These are phyloP conservation scores for Hirtodrosophila trivittata DNA, from an alignment of 2,888 invertebrate genomes.

Conservation along the genomic window DNA sequence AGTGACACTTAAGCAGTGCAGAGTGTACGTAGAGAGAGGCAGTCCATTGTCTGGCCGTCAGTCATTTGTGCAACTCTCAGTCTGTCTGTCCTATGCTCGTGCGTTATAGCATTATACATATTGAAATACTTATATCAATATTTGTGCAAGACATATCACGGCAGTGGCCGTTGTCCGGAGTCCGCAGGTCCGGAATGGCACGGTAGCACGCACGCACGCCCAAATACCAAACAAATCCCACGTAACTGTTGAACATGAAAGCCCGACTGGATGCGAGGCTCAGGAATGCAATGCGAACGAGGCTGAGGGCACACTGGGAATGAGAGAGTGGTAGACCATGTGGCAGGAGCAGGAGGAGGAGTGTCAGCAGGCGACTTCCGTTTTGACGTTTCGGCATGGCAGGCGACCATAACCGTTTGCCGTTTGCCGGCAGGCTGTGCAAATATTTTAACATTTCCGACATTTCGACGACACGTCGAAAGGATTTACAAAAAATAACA, in stretches of 20 bases:
- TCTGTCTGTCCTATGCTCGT: background rate
- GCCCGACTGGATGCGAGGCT: slow-evolving; percentile 5
- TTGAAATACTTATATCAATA: slow-evolving; percentile 59
- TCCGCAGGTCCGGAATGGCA: slow-evolving; percentile 7
- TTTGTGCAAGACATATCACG: slow-evolving; percentile 66
- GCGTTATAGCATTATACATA: background rate
- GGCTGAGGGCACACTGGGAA: background rate
- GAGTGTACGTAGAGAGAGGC: background rate
- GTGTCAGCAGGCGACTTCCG: slow-evolving; percentile 27
- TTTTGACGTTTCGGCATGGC: slow-evolving; percentile 24
- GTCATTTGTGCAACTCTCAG: slow-evolving; percentile 2
- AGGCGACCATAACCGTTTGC: slow-evolving; percentile 28
- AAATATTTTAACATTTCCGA: slow-evolving; percentile 80
- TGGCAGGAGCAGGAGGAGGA: no score
- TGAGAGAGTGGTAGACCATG: no score
- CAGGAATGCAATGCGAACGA: background rate
- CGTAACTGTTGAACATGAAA: slow-evolving; percentile 26
- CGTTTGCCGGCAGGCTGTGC: slow-evolving; percentile 51
- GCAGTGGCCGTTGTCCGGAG: slow-evolving; percentile 14
- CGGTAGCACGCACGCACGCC: slow-evolving; percentile 56
- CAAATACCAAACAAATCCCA: slow-evolving; percentile 50
- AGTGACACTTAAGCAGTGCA: slow-evolving; percentile 65
- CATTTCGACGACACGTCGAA: slow-evolving; percentile 80
- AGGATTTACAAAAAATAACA: slow-evolving; percentile 75
- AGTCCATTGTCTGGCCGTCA: slow-evolving; percentile 11